phyloP scores from a whole-genome alignment of 2,113 vertebrate species.

The Chlorodrepanis virens region DNA sequence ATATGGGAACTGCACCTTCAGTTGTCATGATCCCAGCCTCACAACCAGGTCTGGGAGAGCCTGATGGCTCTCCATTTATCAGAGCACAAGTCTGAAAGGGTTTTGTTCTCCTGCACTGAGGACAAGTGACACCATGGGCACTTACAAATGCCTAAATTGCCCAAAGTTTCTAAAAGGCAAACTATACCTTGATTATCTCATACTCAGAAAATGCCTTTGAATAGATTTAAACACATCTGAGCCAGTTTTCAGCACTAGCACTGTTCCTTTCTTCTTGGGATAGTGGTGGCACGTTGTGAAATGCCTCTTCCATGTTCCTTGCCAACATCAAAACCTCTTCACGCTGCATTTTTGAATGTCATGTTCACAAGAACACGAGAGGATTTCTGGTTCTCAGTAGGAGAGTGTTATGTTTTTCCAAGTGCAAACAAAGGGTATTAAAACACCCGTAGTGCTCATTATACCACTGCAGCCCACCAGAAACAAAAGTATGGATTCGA shows the following conservation, averaged over 20 bases:
- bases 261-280: background rate
- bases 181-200: background rate
- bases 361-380: background rate
- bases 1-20: background rate
- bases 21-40: background rate
- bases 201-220: background rate
- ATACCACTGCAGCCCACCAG: background rate
- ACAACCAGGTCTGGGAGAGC: background rate
- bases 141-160: background rate
- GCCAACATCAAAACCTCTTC: background rate
- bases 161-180: background rate
- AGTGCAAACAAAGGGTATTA: conserved; percentile 55
- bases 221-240: background rate
- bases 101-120: background rate
- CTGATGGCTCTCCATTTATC: fast-evolving
- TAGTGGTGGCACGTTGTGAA: background rate
- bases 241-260: background rate
- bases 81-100: background rate
- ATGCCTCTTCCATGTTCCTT: background rate
- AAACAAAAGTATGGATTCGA: conserved; percentile 28
- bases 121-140: background rate
- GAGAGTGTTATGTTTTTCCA: background rate
- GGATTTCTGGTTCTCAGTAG: conserved; percentile 42
- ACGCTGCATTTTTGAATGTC: background rate
- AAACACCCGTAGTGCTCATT: background rate